A percentile compares a stretch with the other conserved stretches of the same genome.
Conservation (phyloP, 1,140 invertebrate genomes). For the Dendrolimus punctatus region DNA sequence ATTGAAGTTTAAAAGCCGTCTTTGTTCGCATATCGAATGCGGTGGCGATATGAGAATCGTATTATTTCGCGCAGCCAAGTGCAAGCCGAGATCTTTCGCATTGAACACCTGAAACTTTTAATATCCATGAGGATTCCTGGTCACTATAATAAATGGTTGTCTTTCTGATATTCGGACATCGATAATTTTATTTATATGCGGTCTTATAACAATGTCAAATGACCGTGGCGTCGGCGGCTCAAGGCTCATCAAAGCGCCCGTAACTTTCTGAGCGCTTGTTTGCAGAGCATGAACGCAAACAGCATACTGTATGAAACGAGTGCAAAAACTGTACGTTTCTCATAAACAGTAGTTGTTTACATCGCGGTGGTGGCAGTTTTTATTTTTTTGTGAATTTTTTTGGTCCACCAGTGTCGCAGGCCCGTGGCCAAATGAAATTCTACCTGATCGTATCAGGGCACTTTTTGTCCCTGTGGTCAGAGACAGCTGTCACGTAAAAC, state of each 20-base stretch:
- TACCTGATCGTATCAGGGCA: constrained; percentile 64
- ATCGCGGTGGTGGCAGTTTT: constrained; percentile 27
- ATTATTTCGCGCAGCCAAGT: constrained; percentile 37
- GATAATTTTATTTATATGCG: constrained; percentile 26
- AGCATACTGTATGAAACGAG: constrained; percentile 11
- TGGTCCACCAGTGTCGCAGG: constrained; percentile 25
- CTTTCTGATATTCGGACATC: constrained; percentile 14
- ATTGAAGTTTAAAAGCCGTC: constrained; percentile 69
- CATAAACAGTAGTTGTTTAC: constrained; percentile 45
- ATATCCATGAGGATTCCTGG: constrained; percentile 20
- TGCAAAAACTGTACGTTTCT: constrained; percentile 26
- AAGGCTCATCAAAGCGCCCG: constrained; percentile 16
- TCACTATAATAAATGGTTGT: constrained; percentile 13
- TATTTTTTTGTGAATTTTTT: constrained; percentile 51
- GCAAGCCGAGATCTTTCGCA: constrained; percentile 11
- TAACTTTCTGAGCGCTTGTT: constrained; percentile 17
- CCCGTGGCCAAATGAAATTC: constrained; percentile 58
- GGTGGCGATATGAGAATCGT: constrained; percentile 66
- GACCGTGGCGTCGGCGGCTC: constrained; percentile 18
- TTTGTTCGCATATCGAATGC: constrained; percentile 55
- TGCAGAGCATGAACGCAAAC: constrained; percentile 17
- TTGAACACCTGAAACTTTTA: constrained; percentile 24
- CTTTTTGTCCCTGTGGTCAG: constrained; percentile 65
- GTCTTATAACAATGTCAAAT: constrained; percentile 12
- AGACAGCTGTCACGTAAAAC: constrained; percentile 56